These are phyloP conservation scores for Apocrypta bakeri DNA, from an alignment of 1,140 invertebrate genomes.

Conservation along the genomic window DNA sequence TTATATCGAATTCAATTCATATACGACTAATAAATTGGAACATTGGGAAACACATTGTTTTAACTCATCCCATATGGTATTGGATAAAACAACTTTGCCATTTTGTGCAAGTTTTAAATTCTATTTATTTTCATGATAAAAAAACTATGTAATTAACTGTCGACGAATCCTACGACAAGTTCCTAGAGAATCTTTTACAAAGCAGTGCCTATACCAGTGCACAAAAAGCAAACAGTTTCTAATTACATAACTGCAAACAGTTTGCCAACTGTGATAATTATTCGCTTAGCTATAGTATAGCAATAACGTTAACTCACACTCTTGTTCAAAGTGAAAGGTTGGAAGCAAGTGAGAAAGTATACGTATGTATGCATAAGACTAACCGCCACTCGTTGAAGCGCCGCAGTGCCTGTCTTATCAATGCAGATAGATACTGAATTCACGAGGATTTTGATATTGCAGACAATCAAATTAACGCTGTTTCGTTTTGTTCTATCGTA, in stretches of 20 bases:
- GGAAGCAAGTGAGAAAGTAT: not conserved
- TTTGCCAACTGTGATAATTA: not conserved
- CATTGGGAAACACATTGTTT: too few species aligned
- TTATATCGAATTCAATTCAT: too few species aligned
- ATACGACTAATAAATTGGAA: too few species aligned
- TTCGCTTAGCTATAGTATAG: constrained; percentile 18
- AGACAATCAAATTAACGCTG: constrained; percentile 16
- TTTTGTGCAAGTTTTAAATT: too few species aligned
- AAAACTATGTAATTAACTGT: too few species aligned
- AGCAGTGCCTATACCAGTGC: too few species aligned
- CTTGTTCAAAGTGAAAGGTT: not conserved
- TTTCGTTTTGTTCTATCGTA: not conserved
- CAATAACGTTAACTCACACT: constrained; percentile 21
- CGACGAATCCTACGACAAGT: not conserved
- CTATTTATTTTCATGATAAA: too few species aligned
- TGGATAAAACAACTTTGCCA: too few species aligned
- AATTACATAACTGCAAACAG: not conserved
- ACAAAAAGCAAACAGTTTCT: not conserved
- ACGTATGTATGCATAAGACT: not conserved
- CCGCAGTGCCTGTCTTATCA: not conserved
- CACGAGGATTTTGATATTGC: not conserved
- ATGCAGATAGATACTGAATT: constrained; percentile 2
- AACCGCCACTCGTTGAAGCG: not conserved
- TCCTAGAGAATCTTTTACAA: not conserved
- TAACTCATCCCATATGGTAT: too few species aligned